Evolutionary conservation across 2,888 invertebrate genomes (phyloP).

Genomic region (Drosophila longiperda): DNA sequence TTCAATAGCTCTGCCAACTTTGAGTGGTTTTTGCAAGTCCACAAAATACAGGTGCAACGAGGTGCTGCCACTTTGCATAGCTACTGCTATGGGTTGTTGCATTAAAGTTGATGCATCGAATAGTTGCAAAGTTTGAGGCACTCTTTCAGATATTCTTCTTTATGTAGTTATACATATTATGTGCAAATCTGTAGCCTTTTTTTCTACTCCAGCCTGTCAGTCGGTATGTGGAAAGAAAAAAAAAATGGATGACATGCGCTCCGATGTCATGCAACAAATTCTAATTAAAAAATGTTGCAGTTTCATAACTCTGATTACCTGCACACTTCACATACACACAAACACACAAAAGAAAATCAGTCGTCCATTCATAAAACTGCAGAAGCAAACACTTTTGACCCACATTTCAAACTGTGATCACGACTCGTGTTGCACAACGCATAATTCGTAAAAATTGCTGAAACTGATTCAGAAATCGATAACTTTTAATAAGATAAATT

Average conservation of each 20-base stretch:
- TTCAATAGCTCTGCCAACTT: constrained; percentile 46
- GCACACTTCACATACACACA: background rate
- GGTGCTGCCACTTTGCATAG: constrained; percentile 1
- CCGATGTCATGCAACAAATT: constrained; percentile 27
- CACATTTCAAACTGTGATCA: constrained; percentile 52
- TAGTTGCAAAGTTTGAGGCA: constrained; percentile 25
- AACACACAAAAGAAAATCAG: constrained; percentile 9
- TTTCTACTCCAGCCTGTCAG: constrained; percentile 8
- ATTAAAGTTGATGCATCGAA: background rate
- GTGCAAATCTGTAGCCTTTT: background rate
- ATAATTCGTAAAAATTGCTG: constrained; percentile 57
- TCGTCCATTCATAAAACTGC: constrained; percentile 26
- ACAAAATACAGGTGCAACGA: constrained; percentile 34
- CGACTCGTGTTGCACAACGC: constrained; percentile 12
- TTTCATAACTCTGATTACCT: constrained; percentile 29
- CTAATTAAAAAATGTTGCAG: constrained; percentile 44
- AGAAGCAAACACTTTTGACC: constrained; percentile 36
- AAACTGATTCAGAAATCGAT: constrained; percentile 1
- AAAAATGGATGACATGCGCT: constrained; percentile 22
- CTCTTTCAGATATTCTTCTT: background rate
- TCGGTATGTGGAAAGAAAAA: constrained; percentile 21
- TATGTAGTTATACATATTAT: constrained; percentile 29
- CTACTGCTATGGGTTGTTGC: background rate
- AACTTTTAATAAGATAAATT: constrained; percentile 10
- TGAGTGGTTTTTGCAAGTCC: constrained; percentile 46